phyloP scores from a whole-genome alignment of 2,113 vertebrate genomes.

The Gallinago undulata region DNA sequence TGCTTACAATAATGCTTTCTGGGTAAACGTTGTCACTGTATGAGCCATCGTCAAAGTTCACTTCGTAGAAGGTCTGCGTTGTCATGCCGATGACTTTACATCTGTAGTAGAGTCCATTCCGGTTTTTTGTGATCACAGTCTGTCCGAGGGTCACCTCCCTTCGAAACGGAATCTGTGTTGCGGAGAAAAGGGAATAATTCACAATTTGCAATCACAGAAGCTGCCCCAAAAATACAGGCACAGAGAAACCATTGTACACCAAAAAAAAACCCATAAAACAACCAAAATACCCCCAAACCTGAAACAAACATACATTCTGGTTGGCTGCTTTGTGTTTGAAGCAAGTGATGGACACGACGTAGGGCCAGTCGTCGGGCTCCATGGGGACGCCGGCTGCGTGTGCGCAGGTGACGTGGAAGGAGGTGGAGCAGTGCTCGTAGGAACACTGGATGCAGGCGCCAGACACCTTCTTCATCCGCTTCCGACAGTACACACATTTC shows the following conservation, averaged over 20 bases:
- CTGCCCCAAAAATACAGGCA: rapidly evolving
- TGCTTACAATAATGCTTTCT: constrained; percentile 89
- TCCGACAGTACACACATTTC: constrained; percentile 93
- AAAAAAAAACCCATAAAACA: not conserved
- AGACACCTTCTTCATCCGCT: constrained; percentile 75
- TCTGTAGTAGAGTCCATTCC: constrained; percentile 88
- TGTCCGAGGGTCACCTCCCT: constrained; percentile 83
- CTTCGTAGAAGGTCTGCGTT: constrained; percentile 90
- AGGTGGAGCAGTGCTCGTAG: constrained; percentile 89
- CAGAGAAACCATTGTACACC: not conserved
- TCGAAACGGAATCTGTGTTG: constrained; percentile 23
- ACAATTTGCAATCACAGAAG: not conserved
- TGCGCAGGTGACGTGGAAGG: constrained; percentile 96
- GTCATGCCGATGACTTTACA: constrained; percentile 88
- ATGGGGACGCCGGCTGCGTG: constrained; percentile 89
- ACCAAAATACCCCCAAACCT: not conserved
- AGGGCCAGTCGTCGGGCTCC: constrained; percentile 95
- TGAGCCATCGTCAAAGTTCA: constrained; percentile 95
- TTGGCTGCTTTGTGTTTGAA: constrained; percentile 82
- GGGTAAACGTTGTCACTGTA: constrained; percentile 96
- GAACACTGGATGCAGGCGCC: constrained; percentile 97
- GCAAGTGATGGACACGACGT: constrained; percentile 92
- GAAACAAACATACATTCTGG: constrained; percentile 65
- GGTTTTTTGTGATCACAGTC: constrained; percentile 88
- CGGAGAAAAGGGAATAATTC: not conserved